phyloP scores from a whole-genome alignment of 2,888 invertebrate species.

The Acronicta aceris region DNA sequence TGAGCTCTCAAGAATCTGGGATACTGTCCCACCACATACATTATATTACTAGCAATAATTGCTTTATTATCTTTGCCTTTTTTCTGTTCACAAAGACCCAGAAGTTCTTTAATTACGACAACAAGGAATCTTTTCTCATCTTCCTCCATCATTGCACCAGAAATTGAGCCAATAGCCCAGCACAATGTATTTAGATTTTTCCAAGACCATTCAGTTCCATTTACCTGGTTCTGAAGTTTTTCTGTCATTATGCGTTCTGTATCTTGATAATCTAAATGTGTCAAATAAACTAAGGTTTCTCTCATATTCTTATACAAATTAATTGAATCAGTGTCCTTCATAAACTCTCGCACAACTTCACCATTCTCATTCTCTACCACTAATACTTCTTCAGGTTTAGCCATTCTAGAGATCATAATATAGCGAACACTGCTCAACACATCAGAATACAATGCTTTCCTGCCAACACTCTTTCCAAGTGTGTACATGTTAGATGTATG shows the following conservation, averaged over 20 bases:
- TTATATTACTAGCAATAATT: constrained; percentile 99
- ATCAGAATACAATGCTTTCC: constrained; percentile 93
- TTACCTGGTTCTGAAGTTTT: constrained; percentile 99
- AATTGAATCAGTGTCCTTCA: constrained; percentile 99
- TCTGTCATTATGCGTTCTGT: constrained; percentile 99
- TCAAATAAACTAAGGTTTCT: constrained; percentile 98
- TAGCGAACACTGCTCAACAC: constrained; percentile 96
- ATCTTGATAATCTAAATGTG: constrained; percentile 99
- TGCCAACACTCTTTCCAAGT: constrained; percentile 84
- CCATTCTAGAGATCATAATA: constrained; percentile 99
- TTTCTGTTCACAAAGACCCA: constrained; percentile 99
- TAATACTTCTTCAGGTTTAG: constrained; percentile 99
- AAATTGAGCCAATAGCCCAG: constrained; percentile 99
- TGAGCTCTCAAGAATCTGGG: constrained; percentile 99
- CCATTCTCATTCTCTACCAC: constrained; percentile 99
- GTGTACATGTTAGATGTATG: constrained; percentile 80
- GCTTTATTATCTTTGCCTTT: constrained; percentile 99
- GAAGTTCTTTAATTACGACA: constrained; percentile 98
- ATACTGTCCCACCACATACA: constrained; percentile 99
- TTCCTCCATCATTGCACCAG: constrained; percentile 99
- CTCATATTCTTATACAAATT: constrained; percentile 99
- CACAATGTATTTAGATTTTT: constrained; percentile 99
- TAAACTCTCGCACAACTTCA: constrained; percentile 99
- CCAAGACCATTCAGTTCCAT: constrained; percentile 99
- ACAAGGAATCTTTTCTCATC: constrained; percentile 99